These are phyloP conservation scores for Sepiola atlantica DNA, from an alignment of 2,888 invertebrate genomes.

Conservation along the genomic window DNA sequence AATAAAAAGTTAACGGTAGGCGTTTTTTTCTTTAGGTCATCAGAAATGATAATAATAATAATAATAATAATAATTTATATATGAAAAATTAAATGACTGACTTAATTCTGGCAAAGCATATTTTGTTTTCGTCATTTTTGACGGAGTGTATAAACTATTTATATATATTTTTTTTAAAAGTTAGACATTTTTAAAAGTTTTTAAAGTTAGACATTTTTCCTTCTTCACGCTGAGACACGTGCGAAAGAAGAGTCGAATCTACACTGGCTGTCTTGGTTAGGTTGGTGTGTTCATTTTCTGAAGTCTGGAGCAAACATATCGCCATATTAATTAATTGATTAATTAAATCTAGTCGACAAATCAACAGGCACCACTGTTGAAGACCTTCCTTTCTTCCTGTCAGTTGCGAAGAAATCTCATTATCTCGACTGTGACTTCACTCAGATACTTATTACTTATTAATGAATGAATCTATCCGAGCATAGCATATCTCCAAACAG, in stretches of 20 bases:
- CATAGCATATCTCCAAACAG: background rate
- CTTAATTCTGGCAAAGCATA: no score
- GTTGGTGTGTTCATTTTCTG: background rate
- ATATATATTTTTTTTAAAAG: no score
- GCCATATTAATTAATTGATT: slow-evolving; percentile 11
- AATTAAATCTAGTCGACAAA: slow-evolving; percentile 32
- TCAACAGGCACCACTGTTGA: background rate
- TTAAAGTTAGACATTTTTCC: no score
- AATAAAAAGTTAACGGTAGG: no score
- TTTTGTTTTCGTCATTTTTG: no score
- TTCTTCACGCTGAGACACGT: background rate
- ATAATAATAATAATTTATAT: no score
- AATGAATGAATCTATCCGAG: background rate
- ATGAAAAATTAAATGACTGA: no score
- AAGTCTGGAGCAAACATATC: background rate
- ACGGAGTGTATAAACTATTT: no score
- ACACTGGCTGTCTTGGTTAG: background rate
- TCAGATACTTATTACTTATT: background rate
- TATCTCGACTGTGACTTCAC: background rate
- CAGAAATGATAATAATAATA: no score
- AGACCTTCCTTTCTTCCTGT: background rate
- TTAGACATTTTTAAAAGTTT: no score
- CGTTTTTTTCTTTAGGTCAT: no score
- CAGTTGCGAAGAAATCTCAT: background rate
- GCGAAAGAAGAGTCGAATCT: background rate